A percentile compares a stretch with the other conserved stretches of the same genome.
Evolutionary conservation across 2,113 vertebrate species (phyloP).

Genomic region (Nestor notabilis): DNA sequence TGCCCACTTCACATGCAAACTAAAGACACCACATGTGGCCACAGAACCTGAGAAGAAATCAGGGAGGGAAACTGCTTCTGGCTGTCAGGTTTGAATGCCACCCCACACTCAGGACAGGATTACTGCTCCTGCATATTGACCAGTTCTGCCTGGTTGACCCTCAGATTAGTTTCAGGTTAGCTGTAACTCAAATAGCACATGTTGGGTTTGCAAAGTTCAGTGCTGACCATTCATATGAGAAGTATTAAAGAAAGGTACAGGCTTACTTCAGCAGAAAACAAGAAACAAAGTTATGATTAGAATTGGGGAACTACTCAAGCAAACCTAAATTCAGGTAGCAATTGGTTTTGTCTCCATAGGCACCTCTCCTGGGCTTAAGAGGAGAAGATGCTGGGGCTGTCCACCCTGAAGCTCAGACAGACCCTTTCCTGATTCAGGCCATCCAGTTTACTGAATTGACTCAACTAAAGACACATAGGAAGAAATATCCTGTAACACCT

Average conservation of each 20-base stretch:
- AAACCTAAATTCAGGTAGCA: not conserved
- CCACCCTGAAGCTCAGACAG: not conserved
- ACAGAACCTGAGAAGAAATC: not conserved
- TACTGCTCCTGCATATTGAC: not conserved
- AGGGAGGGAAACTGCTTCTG: not conserved
- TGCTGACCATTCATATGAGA: not conserved
- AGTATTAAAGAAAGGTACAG: not conserved
- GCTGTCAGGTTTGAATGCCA: not conserved
- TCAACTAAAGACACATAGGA: not conserved
- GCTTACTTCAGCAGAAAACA: not conserved
- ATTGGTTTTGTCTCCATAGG: not conserved
- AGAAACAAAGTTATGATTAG: not conserved
- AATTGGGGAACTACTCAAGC: not conserved
- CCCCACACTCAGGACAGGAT: rapidly evolving
- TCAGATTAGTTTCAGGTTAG: not conserved
- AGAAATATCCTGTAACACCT: not conserved
- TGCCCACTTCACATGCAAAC: not conserved
- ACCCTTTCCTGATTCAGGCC: not conserved
- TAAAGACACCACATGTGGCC: not conserved
- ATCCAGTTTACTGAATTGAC: not conserved
- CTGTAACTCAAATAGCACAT: not conserved
- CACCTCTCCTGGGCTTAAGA: not conserved
- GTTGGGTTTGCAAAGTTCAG: not conserved
- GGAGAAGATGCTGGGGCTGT: not conserved
- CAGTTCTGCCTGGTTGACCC: not conserved